A percentile compares a stretch with the other conserved stretches of the same genome.
Evolutionary conservation across 2,888 invertebrate species (phyloP).

Genomic region (Pecten maximus): DNA sequence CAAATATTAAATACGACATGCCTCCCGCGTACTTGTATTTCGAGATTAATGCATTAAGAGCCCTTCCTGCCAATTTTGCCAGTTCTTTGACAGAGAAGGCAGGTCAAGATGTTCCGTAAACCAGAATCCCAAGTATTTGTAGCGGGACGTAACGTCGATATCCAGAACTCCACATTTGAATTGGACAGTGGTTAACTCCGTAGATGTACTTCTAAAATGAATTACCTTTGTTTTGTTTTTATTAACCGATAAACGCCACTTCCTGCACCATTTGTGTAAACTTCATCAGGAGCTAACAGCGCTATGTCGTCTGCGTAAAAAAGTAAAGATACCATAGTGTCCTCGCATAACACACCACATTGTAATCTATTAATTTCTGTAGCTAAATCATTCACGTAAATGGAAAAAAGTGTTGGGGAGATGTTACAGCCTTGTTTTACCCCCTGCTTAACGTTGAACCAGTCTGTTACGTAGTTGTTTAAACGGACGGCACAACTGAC

Average conservation of each 20-base stretch:
- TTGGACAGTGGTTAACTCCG: background rate
- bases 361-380: background rate
- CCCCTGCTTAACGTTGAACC: background rate
- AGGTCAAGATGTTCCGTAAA: conserved; percentile 26
- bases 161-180: background rate
- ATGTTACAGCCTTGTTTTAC: background rate
- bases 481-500: too few species aligned
- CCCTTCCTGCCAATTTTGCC: background rate
- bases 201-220: background rate
- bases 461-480: conserved; percentile 31
- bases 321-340: background rate
- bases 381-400: background rate
- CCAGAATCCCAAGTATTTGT: conserved; percentile 7
- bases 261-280: conserved; percentile 26
- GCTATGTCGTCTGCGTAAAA: conserved; percentile 48
- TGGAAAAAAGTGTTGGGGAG: background rate
- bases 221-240: background rate
- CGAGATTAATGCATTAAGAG: background rate
- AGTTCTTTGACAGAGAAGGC: background rate
- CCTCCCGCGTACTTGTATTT: background rate
- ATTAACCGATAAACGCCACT: conserved; percentile 43
- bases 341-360: background rate
- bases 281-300: background rate
- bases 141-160: too few species aligned
- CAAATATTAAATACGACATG: background rate